Evolutionary conservation across 2,797 vertebrate species (phyloP), one percentile per base, ranked within the genome.

Genomic region (Clarias laeviceps): DNA sequence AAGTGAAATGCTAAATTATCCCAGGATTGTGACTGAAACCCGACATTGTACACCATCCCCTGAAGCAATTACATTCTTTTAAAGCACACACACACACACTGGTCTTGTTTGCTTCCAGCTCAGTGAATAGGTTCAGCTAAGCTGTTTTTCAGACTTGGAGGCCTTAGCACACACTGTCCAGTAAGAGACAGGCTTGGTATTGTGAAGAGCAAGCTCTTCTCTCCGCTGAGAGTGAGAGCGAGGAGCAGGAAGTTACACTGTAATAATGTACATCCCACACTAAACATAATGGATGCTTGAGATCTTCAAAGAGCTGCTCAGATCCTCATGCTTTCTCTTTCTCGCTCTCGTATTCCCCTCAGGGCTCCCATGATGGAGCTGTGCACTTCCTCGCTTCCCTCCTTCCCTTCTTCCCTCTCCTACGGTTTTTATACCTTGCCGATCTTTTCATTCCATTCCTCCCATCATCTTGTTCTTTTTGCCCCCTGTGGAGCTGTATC

Each of bases 271-370:
- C 78, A 88, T 50, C 89, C 91, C 91, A 92, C 90, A 90, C 91
- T 93, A 93, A 94, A 94, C 91, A 92, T 93, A 94, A 94, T 91
- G 91, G 92, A 93, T 91, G 91, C 93, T 92, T 92, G 93, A 56
- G 57, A 90, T 92, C 93, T 94, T 91, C 93, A 94, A 94, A 93
- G 88, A 77, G 85, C 89, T 90, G 89, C 59, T 61, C 5, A 54
- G 4, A 32, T 76, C 45, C 50, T 77, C 14, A 64, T 34, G 22
- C 65, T 82, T 56, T 73, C 78, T 62, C 81, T 34, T 66, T 29
- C 83, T 78, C 34, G n/a, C 74, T 69, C 80, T 57, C 40, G 20
- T 82, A 72, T 84, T 76, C 45, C 84, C 93, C 92, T 92, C 91
- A 91, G 94, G 93, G 92, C 91, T 88, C 90, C 90, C 90, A 91